Base-by-base conservation (phyloP, 2,888 invertebrate species). In the Pachydiplax longipennis region DNA sequence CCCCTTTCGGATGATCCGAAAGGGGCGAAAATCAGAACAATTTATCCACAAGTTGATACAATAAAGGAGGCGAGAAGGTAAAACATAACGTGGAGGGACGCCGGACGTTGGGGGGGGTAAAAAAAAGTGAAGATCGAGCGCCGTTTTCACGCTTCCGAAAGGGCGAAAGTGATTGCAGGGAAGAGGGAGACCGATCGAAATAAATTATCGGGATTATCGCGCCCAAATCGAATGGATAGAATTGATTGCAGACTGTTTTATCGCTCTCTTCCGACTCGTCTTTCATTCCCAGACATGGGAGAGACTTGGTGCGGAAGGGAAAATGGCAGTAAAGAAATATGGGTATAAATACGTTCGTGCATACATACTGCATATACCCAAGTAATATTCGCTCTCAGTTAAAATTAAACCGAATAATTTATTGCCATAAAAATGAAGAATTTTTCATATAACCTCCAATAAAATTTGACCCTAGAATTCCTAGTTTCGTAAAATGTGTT, bases 191-290 rank as follows among this genome's bases (percentile, higher is more conserved):
- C 35, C 35, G 61, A 65, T 65, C 87, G 87, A 87, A 87, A 87
- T 87, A 87, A 61, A 87, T 87, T 65, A 87, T 87, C 61, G 61
- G 61, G 65, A 87, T 87, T 87, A 40, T 87, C 61, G 87, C 22
- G 65, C n/a, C 61, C 87, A 37, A 61, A 61, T 87, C 37, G 37
- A 87, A 65, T 65, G 37, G 5, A 53, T 18, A 0, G 61, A 37
- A 87, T 87, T 87, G 87, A 87, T 87, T 65, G 58, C 61, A 53
- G 53, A 37, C 40, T 13, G 48, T 10, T 87, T 73, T 73, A 73
- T 73, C 73, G 73, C 73, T 25, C 73, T 31, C 53, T 53, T 53
- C 53, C 53, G 53, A 53, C 53, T 53, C 53, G 53, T 53, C 53
- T 53, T 53, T 53, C 53, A 18, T 53, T 53, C 18, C 53, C 18